These are phyloP conservation scores for Athalia cordata DNA, from an alignment of 2,888 invertebrate genomes.

Conservation along the genomic window DNA sequence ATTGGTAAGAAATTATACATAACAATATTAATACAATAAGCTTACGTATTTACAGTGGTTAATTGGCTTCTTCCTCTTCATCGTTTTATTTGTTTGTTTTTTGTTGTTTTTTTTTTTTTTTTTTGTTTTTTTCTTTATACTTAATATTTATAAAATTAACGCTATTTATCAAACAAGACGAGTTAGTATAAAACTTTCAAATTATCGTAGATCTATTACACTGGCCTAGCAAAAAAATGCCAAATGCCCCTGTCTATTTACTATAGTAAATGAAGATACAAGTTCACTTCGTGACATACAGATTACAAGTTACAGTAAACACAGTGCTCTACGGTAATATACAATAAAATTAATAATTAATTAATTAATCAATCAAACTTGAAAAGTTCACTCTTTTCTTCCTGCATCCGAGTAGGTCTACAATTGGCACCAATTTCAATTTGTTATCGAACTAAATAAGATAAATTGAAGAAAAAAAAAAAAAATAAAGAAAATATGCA, in stretches of 20 bases:
- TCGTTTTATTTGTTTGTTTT: constrained; percentile 38
- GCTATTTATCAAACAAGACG: constrained; percentile 65
- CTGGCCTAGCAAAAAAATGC: constrained; percentile 49
- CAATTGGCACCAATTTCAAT: constrained; percentile 47
- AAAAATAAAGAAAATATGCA: constrained; percentile 7
- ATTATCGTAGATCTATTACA: constrained; percentile 57
- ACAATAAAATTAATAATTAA: constrained; percentile 33
- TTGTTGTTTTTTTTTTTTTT: constrained; percentile 44
- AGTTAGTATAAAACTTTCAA: constrained; percentile 65
- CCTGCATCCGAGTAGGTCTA: constrained; percentile 34
- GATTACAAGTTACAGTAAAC: constrained; percentile 46
- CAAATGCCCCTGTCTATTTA: constrained; percentile 39
- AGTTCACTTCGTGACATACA: constrained; percentile 43
- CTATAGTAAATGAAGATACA: constrained; percentile 40
- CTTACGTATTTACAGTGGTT: constrained; percentile 65
- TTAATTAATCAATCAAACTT: constrained; percentile 12
- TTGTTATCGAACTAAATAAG: constrained; percentile 28
- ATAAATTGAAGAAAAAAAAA: constrained; percentile 20
- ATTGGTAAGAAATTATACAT: constrained; percentile 62
- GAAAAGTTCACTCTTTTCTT: constrained; percentile 19
- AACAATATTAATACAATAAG: constrained; percentile 62
- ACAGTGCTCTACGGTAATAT: constrained; percentile 46
- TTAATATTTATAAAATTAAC: constrained; percentile 64
- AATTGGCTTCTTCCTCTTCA: constrained; percentile 54
- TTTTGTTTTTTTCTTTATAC: constrained; percentile 39